Base-by-base conservation (phyloP, 2,797 vertebrate genomes). In the Sciurus vulgaris region DNA sequence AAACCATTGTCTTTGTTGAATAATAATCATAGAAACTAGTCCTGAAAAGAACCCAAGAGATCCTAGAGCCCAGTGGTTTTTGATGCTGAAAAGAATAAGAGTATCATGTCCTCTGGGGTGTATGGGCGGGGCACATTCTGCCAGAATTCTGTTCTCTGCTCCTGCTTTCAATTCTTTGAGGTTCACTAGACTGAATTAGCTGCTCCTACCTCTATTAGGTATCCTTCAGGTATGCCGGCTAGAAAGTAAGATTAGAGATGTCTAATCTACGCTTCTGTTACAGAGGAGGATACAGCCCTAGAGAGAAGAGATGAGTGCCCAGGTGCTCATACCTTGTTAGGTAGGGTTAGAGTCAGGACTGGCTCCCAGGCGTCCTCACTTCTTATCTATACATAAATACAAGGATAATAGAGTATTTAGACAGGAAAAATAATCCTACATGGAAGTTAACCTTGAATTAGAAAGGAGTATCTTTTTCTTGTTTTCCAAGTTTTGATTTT, bases 401-500 rank as follows among this genome's bases (percentile, higher is more conserved):
- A 72, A 8, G 17, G 3, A 12, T 22, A 47, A 35, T 38, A 51
- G 35, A 38, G 8, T 12, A 49, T 67, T 56, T 69, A 70, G 81
- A 18, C 28, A 83, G 15, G 73, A 76, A 61, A 87, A 73, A 69
- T 12, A 86, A 47, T 14, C 35, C 51, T 65, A 7, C 2, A 1
- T 77, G 54, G 74, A 87, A 17, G 18, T 81, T 79, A 79, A 61
- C 33, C 12, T 38, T 47, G 44, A 51, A 18, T 79, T 56, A 63
- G 74, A 63, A 83, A 44, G 33, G 30, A 35, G 47, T 72, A 83
- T 81, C 41, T n/a, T 61, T 77, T 88, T 26, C n/a, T 78, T 95
- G 35, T 96, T 91, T 96, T 84, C 61, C 38, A 78, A 93, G n/a
- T 73, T 69, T 14, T 76, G 78, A 38, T 87, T 77, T 89, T 91